A percentile compares a stretch with the other conserved stretches of the same genome.
Evolutionary conservation across 2,113 vertebrate species (phyloP).

Genomic region (Microtus richardsoni): DNA sequence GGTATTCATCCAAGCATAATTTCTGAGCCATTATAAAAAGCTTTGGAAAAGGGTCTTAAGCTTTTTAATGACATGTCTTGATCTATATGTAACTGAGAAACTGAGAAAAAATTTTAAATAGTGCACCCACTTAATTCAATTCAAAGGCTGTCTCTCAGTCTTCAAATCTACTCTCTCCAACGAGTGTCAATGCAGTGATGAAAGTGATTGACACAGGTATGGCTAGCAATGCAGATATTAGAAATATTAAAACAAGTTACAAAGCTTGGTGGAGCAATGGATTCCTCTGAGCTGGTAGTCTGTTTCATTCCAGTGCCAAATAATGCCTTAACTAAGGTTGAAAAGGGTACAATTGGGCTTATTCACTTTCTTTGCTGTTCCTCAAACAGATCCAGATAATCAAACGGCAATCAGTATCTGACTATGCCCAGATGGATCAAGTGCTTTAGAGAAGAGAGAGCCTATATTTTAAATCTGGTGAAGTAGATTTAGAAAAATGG

Average conservation of each 20-base stretch:
- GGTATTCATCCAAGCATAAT: constrained; percentile 97
- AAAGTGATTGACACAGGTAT: too few species aligned
- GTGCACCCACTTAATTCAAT: constrained; percentile 95
- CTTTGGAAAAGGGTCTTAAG: constrained; percentile 93
- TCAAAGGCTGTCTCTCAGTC: constrained; percentile 99
- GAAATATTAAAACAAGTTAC: constrained; percentile 95
- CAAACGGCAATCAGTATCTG: constrained; percentile 98
- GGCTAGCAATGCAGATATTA: constrained; percentile 94
- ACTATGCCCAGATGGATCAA: constrained; percentile 98
- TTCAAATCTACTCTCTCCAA: constrained; percentile 96
- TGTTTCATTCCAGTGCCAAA: constrained; percentile 94
- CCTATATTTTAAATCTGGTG: constrained; percentile 96
- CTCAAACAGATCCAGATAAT: constrained; percentile 99
- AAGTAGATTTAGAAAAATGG: constrained; percentile 98
- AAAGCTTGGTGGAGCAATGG: constrained; percentile 97
- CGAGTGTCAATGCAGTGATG: constrained; percentile 76
- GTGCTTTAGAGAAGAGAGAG: constrained; percentile 95
- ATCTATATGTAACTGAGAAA: constrained; percentile 94
- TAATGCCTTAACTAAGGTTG: constrained; percentile 92
- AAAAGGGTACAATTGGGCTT: constrained; percentile 97
- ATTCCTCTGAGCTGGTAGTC: constrained; percentile 97
- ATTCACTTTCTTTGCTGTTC: constrained; percentile 97
- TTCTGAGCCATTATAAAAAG: constrained; percentile 98
- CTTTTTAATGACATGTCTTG: constrained; percentile 92
- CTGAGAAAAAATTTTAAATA: constrained; percentile 93